These are phyloP conservation scores for Caenorhabditis macrosperma DNA, from an alignment of 2,888 invertebrate species.

Conservation along the genomic window DNA sequence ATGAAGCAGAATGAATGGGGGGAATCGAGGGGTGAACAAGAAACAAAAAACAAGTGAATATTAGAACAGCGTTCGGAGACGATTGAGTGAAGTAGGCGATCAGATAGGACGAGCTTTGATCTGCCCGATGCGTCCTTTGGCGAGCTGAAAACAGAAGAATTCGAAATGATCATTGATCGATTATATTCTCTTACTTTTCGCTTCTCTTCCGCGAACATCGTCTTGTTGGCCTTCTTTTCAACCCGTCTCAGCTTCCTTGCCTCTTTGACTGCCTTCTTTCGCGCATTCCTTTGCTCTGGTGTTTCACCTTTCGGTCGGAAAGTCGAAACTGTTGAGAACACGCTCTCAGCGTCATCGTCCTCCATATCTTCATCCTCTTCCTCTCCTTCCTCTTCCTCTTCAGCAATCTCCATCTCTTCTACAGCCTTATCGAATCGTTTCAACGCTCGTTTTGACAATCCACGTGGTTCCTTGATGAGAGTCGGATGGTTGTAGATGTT, in stretches of 20 bases:
- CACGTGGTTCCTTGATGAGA: conserved; percentile 84
- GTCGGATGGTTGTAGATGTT: conserved; percentile 94
- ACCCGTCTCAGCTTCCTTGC: conserved; percentile 83
- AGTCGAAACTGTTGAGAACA: conserved; percentile 39
- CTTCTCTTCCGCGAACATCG: conserved; percentile 66
- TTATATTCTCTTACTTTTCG: conserved; percentile 54
- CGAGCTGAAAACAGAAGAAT: conserved; percentile 45
- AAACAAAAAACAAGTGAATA: conserved; percentile 22
- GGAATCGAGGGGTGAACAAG: background rate
- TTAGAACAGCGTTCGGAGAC: background rate
- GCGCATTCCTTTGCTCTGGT: conserved; percentile 87
- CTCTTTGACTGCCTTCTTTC: conserved; percentile 89
- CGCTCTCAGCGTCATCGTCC: conserved; percentile 52
- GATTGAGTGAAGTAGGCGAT: background rate
- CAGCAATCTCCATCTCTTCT: conserved; percentile 57
- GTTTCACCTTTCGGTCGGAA: conserved; percentile 87
- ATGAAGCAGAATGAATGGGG: background rate
- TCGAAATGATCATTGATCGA: background rate
- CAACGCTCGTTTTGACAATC: conserved; percentile 73
- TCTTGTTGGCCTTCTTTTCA: conserved; percentile 76
- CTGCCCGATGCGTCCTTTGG: conserved; percentile 64
- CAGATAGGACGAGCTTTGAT: conserved; percentile 60
- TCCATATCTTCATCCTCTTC: conserved; percentile 61
- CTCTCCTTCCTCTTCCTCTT: conserved; percentile 55
- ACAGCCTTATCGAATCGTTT: conserved; percentile 67